These are phyloP conservation scores for Diarsia brunnea DNA, from an alignment of 2,888 invertebrate genomes.

Conservation along the genomic window DNA sequence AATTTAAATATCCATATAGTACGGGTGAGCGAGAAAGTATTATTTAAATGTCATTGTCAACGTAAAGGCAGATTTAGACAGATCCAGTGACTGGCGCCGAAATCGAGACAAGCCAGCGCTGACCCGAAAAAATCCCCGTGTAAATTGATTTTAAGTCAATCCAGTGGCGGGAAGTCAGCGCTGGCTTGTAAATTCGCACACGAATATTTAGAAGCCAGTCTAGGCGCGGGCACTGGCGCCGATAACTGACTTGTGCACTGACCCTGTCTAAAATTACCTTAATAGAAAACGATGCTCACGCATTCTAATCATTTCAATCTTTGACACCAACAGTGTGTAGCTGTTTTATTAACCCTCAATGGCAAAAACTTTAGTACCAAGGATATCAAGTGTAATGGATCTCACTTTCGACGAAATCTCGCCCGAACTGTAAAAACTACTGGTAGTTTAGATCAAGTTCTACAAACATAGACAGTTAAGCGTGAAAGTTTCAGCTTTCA, in stretches of 20 bases:
- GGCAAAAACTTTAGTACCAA: background rate
- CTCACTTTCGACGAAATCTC: background rate
- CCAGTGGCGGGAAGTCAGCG: too few species aligned
- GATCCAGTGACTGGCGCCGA: too few species aligned
- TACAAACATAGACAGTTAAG: slow-evolving; percentile 18
- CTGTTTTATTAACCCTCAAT: background rate
- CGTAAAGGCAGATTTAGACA: too few species aligned
- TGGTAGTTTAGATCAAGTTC: background rate
- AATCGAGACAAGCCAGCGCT: too few species aligned
- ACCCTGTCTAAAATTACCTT: too few species aligned
- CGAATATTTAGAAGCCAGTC: too few species aligned
- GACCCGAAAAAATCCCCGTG: too few species aligned
- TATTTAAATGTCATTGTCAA: background rate
- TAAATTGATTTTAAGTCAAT: too few species aligned
- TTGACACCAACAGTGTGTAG: background rate
- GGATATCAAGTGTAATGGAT: background rate
- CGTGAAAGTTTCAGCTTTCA: slow-evolving; percentile 10
- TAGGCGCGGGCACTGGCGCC: too few species aligned
- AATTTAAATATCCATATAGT: background rate
- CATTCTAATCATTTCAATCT: background rate
- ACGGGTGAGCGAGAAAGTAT: background rate
- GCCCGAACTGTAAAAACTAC: background rate
- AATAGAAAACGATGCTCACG: background rate
- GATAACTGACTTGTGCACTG: too few species aligned
- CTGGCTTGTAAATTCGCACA: too few species aligned